Percentiles rank a stretch among this genome's conserved stretches.
Conservation (phyloP, 2,113 vertebrate species). For the Prolemur simus region DNA sequence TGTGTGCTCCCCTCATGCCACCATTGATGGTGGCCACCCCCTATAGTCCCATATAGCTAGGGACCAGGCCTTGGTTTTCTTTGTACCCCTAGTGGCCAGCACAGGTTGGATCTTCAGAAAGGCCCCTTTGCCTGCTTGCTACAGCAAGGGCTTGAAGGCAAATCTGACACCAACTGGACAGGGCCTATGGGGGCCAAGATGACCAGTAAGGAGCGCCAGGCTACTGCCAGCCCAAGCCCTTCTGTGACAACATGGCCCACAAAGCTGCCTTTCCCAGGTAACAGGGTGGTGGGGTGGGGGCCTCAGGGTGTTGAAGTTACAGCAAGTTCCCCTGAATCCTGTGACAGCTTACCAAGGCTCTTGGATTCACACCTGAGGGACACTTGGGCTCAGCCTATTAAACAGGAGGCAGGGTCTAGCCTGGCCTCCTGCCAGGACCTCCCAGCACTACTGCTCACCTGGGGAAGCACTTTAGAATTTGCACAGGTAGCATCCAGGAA, state of each 20-base stretch:
- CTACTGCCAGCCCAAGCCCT: background rate
- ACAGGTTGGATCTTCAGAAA: background rate
- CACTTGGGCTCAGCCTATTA: background rate
- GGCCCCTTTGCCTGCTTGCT: background rate
- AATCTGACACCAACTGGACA: background rate
- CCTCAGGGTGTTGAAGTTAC: background rate
- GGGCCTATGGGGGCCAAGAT: too few species aligned
- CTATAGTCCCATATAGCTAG: background rate
- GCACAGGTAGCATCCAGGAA: background rate
- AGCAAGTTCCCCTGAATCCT: too few species aligned
- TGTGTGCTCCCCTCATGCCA: too few species aligned
- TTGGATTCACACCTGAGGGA: background rate
- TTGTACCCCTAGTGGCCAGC: background rate
- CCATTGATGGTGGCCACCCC: too few species aligned
- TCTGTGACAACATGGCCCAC: too few species aligned
- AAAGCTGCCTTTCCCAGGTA: background rate
- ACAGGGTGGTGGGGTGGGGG: too few species aligned
- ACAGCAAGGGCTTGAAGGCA: background rate
- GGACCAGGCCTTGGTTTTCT: background rate
- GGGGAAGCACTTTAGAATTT: background rate
- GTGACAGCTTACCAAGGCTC: background rate
- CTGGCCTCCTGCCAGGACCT: background rate
- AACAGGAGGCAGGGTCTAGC: background rate
- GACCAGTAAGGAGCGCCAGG: background rate
- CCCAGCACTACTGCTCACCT: background rate